Conservation (phyloP, 2,113 vertebrate species). For the Phylloscopus trochilus region DNA sequence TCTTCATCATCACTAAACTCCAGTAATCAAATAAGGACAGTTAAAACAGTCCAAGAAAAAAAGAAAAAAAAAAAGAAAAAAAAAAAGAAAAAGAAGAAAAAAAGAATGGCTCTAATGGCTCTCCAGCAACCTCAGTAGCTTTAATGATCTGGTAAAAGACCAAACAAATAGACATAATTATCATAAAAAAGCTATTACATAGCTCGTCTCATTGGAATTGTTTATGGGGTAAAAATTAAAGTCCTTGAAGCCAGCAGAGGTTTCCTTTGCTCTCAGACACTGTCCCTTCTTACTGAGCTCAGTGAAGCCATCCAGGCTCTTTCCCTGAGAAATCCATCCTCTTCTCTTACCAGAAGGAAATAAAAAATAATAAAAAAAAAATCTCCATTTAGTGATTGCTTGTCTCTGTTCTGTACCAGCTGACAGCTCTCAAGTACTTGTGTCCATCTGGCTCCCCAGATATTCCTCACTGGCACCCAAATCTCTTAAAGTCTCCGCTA, state of each 20-base stretch:
- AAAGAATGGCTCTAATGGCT: neutral
- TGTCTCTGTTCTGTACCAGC: neutral
- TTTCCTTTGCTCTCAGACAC: neutral
- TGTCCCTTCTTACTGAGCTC: neutral
- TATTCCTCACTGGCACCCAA: neutral
- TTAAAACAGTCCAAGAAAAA: neutral
- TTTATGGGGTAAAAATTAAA: constrained; percentile 38
- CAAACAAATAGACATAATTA: constrained; percentile 41
- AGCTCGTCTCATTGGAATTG: constrained; percentile 1
- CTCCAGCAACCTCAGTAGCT: neutral
- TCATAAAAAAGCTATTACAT: constrained; percentile 45
- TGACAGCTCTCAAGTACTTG: rapidly evolving
- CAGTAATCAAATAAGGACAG: neutral
- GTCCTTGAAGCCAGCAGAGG: neutral
- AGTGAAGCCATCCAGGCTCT: neutral
- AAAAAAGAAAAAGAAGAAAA: neutral
- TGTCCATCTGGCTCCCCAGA: neutral
- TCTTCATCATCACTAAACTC: neutral
- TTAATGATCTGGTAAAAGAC: constrained; percentile 43
- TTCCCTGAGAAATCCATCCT: neutral
- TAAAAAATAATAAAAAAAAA: neutral
- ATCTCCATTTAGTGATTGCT: neutral
- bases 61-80: neutral
- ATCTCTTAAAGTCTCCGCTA: neutral
- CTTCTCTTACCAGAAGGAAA: neutral